phyloP scores from a whole-genome alignment of 2,113 vertebrate genomes.

The Phrynocephalus versicolor region DNA sequence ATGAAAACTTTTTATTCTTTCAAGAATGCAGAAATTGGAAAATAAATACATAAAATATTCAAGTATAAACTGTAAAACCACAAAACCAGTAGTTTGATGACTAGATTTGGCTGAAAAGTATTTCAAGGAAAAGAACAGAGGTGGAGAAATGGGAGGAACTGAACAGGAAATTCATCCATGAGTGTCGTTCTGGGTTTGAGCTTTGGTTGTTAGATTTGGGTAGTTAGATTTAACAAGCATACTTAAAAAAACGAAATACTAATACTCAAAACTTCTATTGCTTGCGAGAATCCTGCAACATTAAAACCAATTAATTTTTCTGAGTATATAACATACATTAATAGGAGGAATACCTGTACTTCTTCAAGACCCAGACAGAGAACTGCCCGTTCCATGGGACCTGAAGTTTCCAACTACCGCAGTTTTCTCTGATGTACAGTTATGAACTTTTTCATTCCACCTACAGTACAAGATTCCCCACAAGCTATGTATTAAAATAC shows the following conservation, averaged over 20 bases:
- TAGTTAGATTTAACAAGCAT: not conserved
- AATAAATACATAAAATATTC: conserved; percentile 19
- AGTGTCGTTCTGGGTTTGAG: not conserved
- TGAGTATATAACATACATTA: not conserved
- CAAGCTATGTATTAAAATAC: conserved; percentile 36
- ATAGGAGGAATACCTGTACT: not conserved
- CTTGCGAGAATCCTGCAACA: not conserved
- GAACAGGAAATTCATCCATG: not conserved
- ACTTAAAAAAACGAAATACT: not conserved
- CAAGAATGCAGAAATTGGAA: not conserved
- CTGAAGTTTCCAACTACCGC: not conserved
- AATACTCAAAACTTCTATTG: conserved; percentile 22
- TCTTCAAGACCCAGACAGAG: not conserved
- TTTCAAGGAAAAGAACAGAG: not conserved
- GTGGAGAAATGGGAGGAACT: not conserved
- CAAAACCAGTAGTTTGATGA: not conserved
- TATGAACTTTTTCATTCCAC: not conserved
- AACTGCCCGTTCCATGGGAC: not conserved
- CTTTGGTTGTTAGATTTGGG: not conserved
- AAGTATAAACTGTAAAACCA: conserved; percentile 4
- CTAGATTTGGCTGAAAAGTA: not conserved
- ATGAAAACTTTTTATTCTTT: conserved; percentile 7
- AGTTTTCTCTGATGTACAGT: not conserved
- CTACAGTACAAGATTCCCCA: not conserved
- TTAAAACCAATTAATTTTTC: not conserved